phyloP scores from a whole-genome alignment of 1,140 invertebrate species.

The Pentalonia nigronervosa region DNA sequence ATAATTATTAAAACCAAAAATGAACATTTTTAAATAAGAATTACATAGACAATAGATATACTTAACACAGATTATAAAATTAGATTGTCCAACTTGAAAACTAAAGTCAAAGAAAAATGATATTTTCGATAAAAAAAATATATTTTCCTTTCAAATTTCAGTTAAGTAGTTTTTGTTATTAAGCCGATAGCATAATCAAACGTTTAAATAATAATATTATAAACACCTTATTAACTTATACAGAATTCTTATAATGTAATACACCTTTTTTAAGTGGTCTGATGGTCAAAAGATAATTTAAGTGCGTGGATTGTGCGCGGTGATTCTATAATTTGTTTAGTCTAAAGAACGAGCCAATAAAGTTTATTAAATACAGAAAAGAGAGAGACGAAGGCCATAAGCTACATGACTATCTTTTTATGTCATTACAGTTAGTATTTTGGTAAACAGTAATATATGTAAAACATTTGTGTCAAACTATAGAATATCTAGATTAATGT shows the following conservation, averaged over 20 bases:
- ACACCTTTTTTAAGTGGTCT: background rate
- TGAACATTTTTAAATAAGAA: background rate
- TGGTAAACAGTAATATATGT: background rate
- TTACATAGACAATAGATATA: background rate
- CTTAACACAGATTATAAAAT: background rate
- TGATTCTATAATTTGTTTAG: background rate
- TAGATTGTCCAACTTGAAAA: background rate
- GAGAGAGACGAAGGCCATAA: background rate
- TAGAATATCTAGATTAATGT: background rate
- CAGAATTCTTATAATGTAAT: background rate
- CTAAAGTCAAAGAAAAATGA: background rate
- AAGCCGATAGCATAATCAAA: background rate
- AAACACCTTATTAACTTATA: background rate
- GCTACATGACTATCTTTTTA: background rate
- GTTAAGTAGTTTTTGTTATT: background rate
- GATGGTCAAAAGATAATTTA: slow-evolving; percentile 8
- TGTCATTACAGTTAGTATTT: background rate
- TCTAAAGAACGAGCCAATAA: background rate
- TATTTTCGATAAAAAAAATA: background rate
- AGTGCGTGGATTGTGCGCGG: background rate
- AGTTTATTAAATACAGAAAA: background rate
- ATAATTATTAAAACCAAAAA: background rate
- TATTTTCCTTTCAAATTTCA: background rate
- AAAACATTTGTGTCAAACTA: background rate
- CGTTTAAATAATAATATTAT: background rate